phyloP scores from a whole-genome alignment of 2,888 invertebrate species.

The Rhagophthalmus giganteus region DNA sequence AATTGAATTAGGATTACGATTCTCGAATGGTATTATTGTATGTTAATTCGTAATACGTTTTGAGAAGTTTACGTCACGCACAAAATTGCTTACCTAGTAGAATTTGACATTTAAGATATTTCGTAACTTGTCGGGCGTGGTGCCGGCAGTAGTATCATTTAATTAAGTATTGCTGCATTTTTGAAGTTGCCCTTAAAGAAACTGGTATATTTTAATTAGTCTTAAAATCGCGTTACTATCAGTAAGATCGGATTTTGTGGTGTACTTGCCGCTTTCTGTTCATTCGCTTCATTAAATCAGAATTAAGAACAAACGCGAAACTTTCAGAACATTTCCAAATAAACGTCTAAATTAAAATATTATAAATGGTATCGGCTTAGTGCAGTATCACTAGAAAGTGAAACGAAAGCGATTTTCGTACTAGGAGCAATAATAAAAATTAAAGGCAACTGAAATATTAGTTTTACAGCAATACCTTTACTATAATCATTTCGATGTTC shows the following conservation, averaged over 20 bases:
- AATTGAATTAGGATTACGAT: neutral
- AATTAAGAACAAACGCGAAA: slow-evolving; percentile 6
- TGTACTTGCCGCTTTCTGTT: slow-evolving; percentile 2
- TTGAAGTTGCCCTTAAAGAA: no score
- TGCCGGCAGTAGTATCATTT: no score
- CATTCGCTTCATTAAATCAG: slow-evolving; percentile 2
- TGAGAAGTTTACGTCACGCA: no score
- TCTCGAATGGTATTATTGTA: neutral
- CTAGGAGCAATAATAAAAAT: no score
- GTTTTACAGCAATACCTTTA: neutral
- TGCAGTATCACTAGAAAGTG: slow-evolving; percentile 15
- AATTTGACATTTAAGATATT: no score
- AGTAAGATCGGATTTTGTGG: neutral
- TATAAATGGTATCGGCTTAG: slow-evolving; percentile 3
- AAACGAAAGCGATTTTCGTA: neutral
- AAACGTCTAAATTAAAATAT: no score
- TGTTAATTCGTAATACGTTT: no score
- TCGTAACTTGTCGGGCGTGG: no score
- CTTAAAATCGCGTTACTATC: neutral
- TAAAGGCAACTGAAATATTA: neutral
- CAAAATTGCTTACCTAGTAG: no score
- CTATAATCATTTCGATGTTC: neutral
- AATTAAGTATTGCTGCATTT: no score
- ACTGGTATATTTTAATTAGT: neutral
- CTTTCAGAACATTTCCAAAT: slow-evolving; percentile 6